Base-by-base conservation (phyloP, 2,113 vertebrate genomes). In the Rhinopomastus cyanomelas region DNA sequence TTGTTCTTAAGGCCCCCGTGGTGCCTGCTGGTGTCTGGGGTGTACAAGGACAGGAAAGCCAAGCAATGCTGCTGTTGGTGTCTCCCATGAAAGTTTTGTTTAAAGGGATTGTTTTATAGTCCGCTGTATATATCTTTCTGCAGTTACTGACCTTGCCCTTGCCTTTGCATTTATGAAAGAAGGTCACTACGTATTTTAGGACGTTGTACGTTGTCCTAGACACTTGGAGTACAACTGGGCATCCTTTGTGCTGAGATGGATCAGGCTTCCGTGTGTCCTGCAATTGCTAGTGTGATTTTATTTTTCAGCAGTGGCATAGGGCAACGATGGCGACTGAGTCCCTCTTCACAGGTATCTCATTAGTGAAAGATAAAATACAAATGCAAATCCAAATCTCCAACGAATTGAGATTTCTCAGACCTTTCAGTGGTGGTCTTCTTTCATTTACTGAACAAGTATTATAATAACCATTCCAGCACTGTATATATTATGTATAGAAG, bases 401-500 rank as follows among this genome's bases (percentile, higher is more conserved):
- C 87, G 89, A 86, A 60, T 73, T 87, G 78, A 89, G 90, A 82
- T 82, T 91, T 90, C 85, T 88, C 72, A 80, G 80, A 90, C 85
- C 86, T 96, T 88, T 56, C 81, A 94, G 79, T 34, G 64, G 67
- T 90, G 85, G 91, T 94, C 81, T 90, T 89, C 60, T 64, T 88
- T 94, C 85, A 44, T 86, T 89, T 96, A 84, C 90, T 84, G 73
- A 95, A 94, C 46, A 68, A 76, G 85, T 95, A 80, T 91, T 94
- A 82, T 83, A n/a, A 89, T 93, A 85, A 88, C 82, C 68, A 23
- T 94, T 94, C 92, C 95, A 88, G 52, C 69, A 87, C 89, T 97
- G 97, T 97, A 95, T 93, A 96, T 97, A 95, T 90, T 96, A 88
- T 97, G 96, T 97, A 97, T 96, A 97, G 96, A 96, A 96, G 90